These are phyloP conservation scores for Lithobius niger DNA, from an alignment of 1,140 invertebrate genomes.

Conservation along the genomic window DNA sequence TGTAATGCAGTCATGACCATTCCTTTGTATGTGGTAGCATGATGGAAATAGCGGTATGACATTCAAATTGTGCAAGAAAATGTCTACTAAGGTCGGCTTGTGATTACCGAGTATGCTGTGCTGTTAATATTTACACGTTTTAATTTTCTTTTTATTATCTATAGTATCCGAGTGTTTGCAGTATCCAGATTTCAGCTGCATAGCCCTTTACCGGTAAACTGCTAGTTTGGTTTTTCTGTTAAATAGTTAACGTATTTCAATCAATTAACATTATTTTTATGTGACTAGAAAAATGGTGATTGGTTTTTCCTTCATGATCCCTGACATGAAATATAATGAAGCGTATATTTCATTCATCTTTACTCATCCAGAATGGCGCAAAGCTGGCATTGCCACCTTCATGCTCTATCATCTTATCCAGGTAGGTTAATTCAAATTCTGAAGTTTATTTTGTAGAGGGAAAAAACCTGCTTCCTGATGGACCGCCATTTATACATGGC, in stretches of 20 bases:
- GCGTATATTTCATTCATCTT: constrained; percentile 82
- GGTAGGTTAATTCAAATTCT: constrained; percentile 32
- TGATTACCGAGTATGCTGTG: too few relatives aligned
- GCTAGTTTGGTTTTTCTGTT: background rate
- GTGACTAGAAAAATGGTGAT: constrained; percentile 50
- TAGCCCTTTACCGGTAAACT: constrained; percentile 56
- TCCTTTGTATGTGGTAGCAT: too few relatives aligned
- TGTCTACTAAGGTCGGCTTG: too few relatives aligned
- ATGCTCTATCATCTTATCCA: constrained; percentile 86
- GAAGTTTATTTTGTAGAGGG: background rate
- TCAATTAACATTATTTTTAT: constrained; percentile 2
- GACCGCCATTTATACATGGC: too few relatives aligned
- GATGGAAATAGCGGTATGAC: too few relatives aligned
- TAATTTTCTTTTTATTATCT: constrained; percentile 21
- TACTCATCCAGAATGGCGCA: constrained; percentile 70
- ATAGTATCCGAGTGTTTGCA: constrained; percentile 73
- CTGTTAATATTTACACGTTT: background rate
- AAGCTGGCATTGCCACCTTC: constrained; percentile 64
- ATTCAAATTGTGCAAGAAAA: too few relatives aligned
- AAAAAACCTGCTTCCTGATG: too few relatives aligned
- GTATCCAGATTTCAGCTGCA: constrained; percentile 84
- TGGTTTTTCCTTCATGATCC: constrained; percentile 77
- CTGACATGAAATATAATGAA: constrained; percentile 63
- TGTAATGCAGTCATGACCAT: too few relatives aligned
- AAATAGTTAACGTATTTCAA: background rate